phyloP scores from a whole-genome alignment of 2,888 invertebrate species.

The Melanostoma scalare region DNA sequence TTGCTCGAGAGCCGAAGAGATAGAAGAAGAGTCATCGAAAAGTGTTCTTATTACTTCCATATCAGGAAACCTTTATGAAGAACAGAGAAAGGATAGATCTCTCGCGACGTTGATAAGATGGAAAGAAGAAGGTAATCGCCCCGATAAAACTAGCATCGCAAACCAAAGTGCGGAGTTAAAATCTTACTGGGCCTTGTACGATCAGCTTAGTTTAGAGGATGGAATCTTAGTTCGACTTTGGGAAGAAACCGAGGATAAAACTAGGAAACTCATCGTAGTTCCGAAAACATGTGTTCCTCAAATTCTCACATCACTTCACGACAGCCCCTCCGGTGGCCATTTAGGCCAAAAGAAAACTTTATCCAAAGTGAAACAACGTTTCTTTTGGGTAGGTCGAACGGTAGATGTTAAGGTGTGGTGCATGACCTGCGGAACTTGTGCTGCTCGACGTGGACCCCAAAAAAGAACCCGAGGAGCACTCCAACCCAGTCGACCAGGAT shows the following conservation, averaged over 20 bases:
- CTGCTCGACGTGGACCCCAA: too few species aligned
- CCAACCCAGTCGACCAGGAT: too few species aligned
- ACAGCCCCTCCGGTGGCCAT: conserved; percentile 3
- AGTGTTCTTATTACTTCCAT: neutral
- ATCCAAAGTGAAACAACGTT: conserved; percentile 8
- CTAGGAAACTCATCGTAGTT: neutral
- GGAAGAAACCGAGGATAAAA: neutral
- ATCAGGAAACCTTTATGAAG: neutral
- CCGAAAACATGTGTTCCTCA: too few species aligned
- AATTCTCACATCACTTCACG: too few species aligned
- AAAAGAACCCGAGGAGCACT: too few species aligned
- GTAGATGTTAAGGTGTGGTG: too few species aligned
- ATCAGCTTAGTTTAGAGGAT: neutral
- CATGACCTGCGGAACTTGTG: too few species aligned
- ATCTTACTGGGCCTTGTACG: too few species aligned
- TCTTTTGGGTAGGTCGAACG: conserved; percentile 9
- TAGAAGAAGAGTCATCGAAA: neutral
- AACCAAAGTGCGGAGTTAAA: too few species aligned
- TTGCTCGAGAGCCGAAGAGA: neutral
- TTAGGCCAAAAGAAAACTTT: conserved; percentile 11
- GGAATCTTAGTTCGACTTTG: neutral
- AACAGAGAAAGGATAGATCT: neutral
- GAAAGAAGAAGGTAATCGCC: too few species aligned
- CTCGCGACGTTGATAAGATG: too few species aligned
- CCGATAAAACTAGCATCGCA: too few species aligned